phyloP scores from a whole-genome alignment of 2,113 vertebrate genomes.

The Ursus arctos region DNA sequence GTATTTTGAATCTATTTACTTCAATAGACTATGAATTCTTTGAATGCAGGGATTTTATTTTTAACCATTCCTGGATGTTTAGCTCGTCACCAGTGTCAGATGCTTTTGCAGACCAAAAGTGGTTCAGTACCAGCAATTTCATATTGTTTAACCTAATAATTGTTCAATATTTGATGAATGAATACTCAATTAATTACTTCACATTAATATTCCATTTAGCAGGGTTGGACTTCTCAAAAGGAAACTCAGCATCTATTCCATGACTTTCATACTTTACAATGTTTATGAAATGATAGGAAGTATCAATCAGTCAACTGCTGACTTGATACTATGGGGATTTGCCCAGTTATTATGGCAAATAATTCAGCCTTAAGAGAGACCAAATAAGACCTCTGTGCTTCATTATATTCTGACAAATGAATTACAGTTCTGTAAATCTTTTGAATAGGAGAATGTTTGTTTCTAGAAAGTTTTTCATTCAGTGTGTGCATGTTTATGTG shows the following conservation, averaged over 20 bases:
- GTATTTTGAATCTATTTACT: not conserved
- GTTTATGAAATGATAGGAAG: not conserved
- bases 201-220: not conserved
- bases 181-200: not conserved
- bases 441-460: constrained; percentile 21
- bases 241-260: not conserved
- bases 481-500: not conserved
- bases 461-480: constrained; percentile 9
- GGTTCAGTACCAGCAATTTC: not conserved
- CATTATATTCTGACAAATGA: not conserved
- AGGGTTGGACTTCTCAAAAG: not conserved
- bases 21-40: not conserved
- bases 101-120: not conserved
- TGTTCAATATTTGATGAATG: constrained; percentile 15
- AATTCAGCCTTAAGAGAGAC: not conserved
- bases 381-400: not conserved
- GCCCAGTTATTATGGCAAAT: not conserved
- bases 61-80: not conserved
- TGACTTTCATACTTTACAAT: not conserved
- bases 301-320: not conserved
- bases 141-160: not conserved
- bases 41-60: not conserved
- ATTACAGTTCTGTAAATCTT: not conserved
- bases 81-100: not conserved
- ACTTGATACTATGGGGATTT: not conserved